Conservation (phyloP, 2,888 invertebrate species). For the Pristionchus maxplancki region DNA sequence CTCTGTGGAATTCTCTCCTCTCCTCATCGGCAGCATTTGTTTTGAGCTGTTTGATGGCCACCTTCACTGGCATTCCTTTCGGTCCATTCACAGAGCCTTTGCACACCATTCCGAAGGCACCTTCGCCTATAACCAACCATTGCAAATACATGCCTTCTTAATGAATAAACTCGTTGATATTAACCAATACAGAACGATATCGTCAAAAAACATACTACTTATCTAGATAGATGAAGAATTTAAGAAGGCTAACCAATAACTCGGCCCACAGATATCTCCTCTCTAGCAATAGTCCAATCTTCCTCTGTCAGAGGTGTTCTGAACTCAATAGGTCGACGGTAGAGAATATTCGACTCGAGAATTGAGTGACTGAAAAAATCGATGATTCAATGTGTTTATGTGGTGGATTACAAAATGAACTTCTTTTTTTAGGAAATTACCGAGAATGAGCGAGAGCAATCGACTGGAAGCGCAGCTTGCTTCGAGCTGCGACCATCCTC, state of each 20-base stretch:
- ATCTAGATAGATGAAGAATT: too few species aligned
- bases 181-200: too few species aligned
- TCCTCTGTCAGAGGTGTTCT: conserved; percentile 56
- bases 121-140: too few species aligned
- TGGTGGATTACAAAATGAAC: too few species aligned
- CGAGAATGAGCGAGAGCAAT: conserved; percentile 51
- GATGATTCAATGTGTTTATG: background rate
- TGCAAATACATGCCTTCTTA: too few species aligned
- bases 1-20: conserved; percentile 62
- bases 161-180: too few species aligned
- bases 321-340: conserved; percentile 59
- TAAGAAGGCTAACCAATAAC: conserved; percentile 65
- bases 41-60: conserved; percentile 87
- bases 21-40: conserved; percentile 80
- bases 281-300: conserved; percentile 63
- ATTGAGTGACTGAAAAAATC: conserved; percentile 62
- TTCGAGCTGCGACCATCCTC: background rate
- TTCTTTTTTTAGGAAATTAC: too few species aligned
- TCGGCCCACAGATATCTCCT: conserved; percentile 66
- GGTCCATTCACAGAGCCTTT: conserved; percentile 83
- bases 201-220: too few species aligned
- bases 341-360: conserved; percentile 71
- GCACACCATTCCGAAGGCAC: conserved; percentile 87
- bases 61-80: conserved; percentile 81
- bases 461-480: conserved; percentile 50